Evolutionary conservation across 2,113 vertebrate genomes (phyloP).

Genomic region (Epinephelus cyanopodus): DNA sequence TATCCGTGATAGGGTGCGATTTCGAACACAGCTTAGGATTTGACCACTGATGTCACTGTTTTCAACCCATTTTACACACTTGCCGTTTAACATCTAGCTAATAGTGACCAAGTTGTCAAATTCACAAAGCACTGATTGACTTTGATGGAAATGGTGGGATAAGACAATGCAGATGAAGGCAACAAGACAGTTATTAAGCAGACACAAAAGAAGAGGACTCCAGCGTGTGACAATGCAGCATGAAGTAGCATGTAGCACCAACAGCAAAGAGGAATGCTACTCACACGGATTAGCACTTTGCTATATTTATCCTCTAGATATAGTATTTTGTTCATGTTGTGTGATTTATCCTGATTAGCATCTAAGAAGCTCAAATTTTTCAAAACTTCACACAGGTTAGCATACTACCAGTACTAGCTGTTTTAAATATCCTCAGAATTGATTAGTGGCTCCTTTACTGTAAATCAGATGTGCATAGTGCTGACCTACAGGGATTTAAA

Average conservation of each 20-base stretch:
- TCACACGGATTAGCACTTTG: not conserved
- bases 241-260: conserved; percentile 7
- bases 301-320: conserved; percentile 1
- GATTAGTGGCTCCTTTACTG: conserved; percentile 34
- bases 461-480: conserved; percentile 39
- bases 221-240: not conserved
- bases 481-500: conserved; percentile 56
- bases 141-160: conserved; percentile 9
- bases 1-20: no score
- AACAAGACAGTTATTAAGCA: not conserved
- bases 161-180: conserved; percentile 10
- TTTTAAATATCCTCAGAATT: conserved; percentile 31
- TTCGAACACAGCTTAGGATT: no score
- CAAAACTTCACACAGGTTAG: conserved; percentile 13
- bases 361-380: conserved; percentile 9
- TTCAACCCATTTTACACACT: no score
- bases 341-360: conserved; percentile 12
- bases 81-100: not conserved
- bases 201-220: not conserved
- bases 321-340: not conserved
- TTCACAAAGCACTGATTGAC: conserved; percentile 40
- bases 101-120: conserved; percentile 12
- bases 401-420: not conserved
- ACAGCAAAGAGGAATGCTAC: not conserved
- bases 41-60: no score